Percentiles rank a stretch among this genome's conserved stretches.
These are phyloP conservation scores for Drosophila acutilabella DNA, from an alignment of 2,888 invertebrate genomes.

Conservation along the genomic window DNA sequence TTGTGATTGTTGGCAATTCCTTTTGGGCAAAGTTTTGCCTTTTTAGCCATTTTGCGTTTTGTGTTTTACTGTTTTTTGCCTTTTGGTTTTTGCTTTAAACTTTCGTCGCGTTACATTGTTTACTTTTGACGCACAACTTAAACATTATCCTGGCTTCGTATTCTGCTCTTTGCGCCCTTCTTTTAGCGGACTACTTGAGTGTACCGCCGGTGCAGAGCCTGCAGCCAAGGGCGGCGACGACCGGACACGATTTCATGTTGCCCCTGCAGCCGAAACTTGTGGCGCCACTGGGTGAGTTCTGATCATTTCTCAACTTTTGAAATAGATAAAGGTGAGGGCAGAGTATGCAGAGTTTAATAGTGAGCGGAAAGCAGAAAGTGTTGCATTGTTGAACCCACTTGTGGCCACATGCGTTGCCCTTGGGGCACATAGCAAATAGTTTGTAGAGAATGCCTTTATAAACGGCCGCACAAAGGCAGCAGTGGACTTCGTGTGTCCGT, in stretches of 20 bases:
- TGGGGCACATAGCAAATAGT: slow-evolving; percentile 31
- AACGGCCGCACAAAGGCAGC: slow-evolving; percentile 27
- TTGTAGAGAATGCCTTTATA: slow-evolving; percentile 41
- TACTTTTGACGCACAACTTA: slow-evolving; percentile 39
- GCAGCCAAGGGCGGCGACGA: slow-evolving; percentile 90
- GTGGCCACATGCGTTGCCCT: slow-evolving; percentile 45
- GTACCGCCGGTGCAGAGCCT: slow-evolving; percentile 86
- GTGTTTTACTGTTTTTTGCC: slow-evolving; percentile 56
- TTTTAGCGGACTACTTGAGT: slow-evolving; percentile 86
- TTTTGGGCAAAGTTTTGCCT: slow-evolving; percentile 54
- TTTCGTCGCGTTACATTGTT: slow-evolving; percentile 52
- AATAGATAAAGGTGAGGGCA: slow-evolving; percentile 55
- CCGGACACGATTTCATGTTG: slow-evolving; percentile 89
- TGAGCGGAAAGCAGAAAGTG: not conserved
- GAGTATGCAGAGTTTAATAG: not conserved
- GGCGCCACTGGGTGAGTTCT: slow-evolving; percentile 83
- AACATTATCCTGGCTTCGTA: slow-evolving; percentile 34
- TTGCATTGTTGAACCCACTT: slow-evolving; percentile 63
- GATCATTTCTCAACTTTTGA: slow-evolving; percentile 21
- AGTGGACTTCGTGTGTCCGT: slow-evolving; percentile 24
- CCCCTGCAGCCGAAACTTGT: slow-evolving; percentile 90
- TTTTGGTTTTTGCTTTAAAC: slow-evolving; percentile 43
- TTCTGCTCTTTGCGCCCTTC: slow-evolving; percentile 11
- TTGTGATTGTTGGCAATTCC: slow-evolving; percentile 47
- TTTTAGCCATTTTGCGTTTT: slow-evolving; percentile 36